These are phyloP conservation scores for Spea hammondii DNA, from an alignment of 2,797 vertebrate species.

Conservation along the genomic window DNA sequence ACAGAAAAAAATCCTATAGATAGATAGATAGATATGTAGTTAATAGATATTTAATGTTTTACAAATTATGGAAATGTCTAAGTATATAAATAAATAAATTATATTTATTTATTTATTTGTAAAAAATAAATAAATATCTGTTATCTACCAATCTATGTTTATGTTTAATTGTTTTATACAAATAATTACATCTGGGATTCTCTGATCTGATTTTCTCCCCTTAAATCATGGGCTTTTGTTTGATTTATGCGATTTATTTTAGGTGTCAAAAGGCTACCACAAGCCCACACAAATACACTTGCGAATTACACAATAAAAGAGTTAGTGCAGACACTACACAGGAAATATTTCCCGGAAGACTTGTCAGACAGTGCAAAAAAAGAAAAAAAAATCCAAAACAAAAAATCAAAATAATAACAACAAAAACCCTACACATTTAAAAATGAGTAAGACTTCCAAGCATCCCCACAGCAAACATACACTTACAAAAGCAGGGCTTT, in stretches of 20 bases:
- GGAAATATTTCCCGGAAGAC: slow-evolving; percentile 37
- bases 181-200: not conserved
- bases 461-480: slow-evolving; percentile 18
- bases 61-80: too few species aligned
- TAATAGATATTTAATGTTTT: too few species aligned
- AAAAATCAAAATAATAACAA: too few species aligned
- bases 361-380: slow-evolving; percentile 28
- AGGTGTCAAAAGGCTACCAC: not conserved
- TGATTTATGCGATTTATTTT: not conserved
- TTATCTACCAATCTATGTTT: not conserved
- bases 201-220: not conserved
- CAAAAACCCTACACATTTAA: not conserved
- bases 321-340: slow-evolving; percentile 4
- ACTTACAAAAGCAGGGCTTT: slow-evolving; percentile 38
- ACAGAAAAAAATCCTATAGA: too few species aligned
- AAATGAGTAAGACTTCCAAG: not conserved
- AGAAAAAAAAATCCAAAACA: not conserved
- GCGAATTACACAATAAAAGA: not conserved
- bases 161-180: not conserved
- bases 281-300: not conserved
- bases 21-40: too few species aligned
- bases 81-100: too few species aligned
- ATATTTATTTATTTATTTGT: too few species aligned
- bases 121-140: too few species aligned
- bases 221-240: not conserved